phyloP scores from a whole-genome alignment of 2,888 invertebrate species.

The Alviniconcha strummeri region DNA sequence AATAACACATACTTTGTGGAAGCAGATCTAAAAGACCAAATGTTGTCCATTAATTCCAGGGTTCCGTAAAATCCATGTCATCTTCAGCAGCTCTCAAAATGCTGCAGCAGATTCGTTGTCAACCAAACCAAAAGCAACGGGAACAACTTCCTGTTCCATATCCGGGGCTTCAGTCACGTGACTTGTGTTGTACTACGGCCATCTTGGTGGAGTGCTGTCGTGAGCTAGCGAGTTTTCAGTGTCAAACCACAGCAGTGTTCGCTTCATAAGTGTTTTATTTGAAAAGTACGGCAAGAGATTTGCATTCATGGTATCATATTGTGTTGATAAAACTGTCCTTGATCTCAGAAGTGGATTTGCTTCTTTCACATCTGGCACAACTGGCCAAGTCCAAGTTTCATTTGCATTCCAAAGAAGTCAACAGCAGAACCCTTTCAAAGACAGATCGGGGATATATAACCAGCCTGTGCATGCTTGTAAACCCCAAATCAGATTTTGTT shows the following conservation, averaged over 20 bases:
- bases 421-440: neutral
- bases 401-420: neutral
- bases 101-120: neutral
- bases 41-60: too few species aligned
- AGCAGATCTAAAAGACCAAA: too few species aligned
- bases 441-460: neutral
- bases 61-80: neutral
- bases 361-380: slow-evolving; percentile 17
- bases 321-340: neutral
- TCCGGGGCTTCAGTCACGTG: slow-evolving; percentile 58
- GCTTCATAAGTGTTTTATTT: slow-evolving; percentile 7
- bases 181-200: slow-evolving; percentile 65
- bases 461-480: neutral
- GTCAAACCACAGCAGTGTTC: neutral
- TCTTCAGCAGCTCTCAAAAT: neutral
- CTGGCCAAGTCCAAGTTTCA: slow-evolving; percentile 1
- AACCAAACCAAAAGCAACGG: neutral
- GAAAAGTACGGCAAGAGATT: slow-evolving; percentile 6
- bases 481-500: too few species aligned
- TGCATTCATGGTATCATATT: neutral
- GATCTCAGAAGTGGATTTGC: neutral
- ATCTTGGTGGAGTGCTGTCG: slow-evolving; percentile 67
- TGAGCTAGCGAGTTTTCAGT: slow-evolving; percentile 47
- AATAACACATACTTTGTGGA: too few species aligned
- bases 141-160: slow-evolving; percentile 14